phyloP scores from a whole-genome alignment of 2,113 vertebrate genomes.

The Tricholaema leucomelas region DNA sequence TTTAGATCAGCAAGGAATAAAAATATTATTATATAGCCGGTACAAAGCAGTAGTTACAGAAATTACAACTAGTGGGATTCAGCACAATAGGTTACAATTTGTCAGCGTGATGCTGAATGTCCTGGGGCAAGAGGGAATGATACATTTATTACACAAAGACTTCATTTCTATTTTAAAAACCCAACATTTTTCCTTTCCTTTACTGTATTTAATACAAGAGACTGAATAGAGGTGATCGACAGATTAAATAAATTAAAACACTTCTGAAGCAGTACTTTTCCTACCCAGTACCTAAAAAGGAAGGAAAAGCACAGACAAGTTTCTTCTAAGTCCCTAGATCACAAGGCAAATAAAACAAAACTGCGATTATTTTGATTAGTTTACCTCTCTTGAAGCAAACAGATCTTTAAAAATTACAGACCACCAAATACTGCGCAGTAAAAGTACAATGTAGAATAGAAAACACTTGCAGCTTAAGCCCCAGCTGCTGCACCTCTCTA shows the following conservation, averaged over 20 bases:
- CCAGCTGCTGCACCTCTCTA: not conserved
- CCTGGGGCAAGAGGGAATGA: not conserved
- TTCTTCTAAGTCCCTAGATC: not conserved
- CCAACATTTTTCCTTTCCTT: not conserved
- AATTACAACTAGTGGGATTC: not conserved
- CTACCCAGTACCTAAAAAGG: not conserved
- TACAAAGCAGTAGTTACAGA: not conserved
- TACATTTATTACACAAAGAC: not conserved
- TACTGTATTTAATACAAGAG: not conserved
- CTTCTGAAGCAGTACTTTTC: not conserved
- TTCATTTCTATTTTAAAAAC: not conserved
- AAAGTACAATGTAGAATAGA: not conserved
- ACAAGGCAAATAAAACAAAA: not conserved
- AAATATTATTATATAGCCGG: not conserved
- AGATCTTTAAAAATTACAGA: not conserved
- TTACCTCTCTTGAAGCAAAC: not conserved
- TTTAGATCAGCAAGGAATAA: not conserved
- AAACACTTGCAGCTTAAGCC: not conserved
- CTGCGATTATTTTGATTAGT: not conserved
- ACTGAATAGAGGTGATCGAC: not conserved
- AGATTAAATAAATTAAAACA: not conserved
- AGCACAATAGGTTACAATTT: not conserved
- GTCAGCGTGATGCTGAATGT: not conserved
- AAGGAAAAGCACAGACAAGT: not conserved
- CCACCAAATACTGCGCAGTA: not conserved